Conservation (phyloP, 2,888 invertebrate genomes). For the Hypena proboscidalis region DNA sequence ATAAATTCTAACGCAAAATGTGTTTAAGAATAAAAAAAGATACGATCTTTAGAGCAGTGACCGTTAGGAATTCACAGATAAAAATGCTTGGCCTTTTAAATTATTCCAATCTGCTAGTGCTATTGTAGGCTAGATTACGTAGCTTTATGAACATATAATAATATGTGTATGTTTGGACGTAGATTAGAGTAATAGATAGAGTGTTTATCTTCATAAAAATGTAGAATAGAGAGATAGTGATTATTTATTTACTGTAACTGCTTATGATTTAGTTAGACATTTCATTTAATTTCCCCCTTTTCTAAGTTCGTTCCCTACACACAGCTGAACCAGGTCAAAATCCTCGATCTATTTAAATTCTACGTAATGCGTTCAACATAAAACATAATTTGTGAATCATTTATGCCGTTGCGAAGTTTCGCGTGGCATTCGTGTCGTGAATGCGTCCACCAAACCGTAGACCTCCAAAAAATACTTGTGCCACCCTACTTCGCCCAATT, state of each 20-base stretch:
- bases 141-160: no score
- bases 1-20: no score
- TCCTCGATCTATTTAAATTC: constrained; percentile 12
- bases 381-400: constrained; percentile 25
- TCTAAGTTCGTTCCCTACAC: constrained; percentile 2
- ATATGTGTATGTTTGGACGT: no score
- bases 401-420: constrained; percentile 18
- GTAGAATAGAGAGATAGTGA: no score
- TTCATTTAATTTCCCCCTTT: no score
- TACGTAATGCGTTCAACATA: constrained; percentile 14
- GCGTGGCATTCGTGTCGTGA: constrained; percentile 21
- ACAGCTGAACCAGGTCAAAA: constrained; percentile 12
- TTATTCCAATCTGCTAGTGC: no score
- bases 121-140: no score
- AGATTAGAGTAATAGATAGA: no score
- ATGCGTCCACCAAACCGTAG: constrained; percentile 24
- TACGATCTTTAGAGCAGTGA: not conserved
- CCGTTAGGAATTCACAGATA: constrained; percentile 1
- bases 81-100: not conserved
- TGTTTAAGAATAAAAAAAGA: no score
- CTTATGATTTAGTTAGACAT: no score
- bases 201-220: no score
- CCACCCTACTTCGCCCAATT: constrained; percentile 24
- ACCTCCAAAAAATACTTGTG: constrained; percentile 16
- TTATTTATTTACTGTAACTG: no score